Evolutionary conservation across 2,113 vertebrate species (phyloP).

Genomic region (Gallinago paraguaiae): DNA sequence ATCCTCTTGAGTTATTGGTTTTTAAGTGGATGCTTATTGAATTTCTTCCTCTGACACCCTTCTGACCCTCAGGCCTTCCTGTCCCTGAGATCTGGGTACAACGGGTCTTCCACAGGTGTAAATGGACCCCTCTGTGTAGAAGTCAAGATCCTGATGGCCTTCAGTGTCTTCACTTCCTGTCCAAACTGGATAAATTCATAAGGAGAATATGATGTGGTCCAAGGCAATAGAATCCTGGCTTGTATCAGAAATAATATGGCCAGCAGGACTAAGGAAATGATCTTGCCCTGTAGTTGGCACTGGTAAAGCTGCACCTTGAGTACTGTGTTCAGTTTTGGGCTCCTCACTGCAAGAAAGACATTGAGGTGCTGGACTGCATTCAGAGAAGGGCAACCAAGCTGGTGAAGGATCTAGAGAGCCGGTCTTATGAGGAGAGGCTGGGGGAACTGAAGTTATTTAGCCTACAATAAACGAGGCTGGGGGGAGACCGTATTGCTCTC

Average conservation of each 20-base stretch:
- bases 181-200: not conserved
- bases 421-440: not conserved
- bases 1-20: not conserved
- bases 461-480: not conserved
- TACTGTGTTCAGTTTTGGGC: not conserved
- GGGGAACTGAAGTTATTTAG: not conserved
- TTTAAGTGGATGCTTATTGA: not conserved
- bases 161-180: not conserved
- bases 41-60: slow-evolving; percentile 6
- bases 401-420: not conserved
- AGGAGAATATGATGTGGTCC: not conserved
- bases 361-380: not conserved
- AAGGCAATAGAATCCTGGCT: not conserved
- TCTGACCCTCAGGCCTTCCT: not conserved
- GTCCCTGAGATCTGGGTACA: not conserved
- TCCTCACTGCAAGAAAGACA: not conserved
- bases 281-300: not conserved
- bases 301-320: not conserved
- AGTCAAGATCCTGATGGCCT: not conserved
- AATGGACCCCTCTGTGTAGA: not conserved
- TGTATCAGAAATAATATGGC: not conserved
- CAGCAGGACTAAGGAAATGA: not conserved
- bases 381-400: not conserved
- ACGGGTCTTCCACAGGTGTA: not conserved
- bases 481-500: not conserved